Conservation (phyloP, 2,888 invertebrate species). For the Aspidiotus rigidus region DNA sequence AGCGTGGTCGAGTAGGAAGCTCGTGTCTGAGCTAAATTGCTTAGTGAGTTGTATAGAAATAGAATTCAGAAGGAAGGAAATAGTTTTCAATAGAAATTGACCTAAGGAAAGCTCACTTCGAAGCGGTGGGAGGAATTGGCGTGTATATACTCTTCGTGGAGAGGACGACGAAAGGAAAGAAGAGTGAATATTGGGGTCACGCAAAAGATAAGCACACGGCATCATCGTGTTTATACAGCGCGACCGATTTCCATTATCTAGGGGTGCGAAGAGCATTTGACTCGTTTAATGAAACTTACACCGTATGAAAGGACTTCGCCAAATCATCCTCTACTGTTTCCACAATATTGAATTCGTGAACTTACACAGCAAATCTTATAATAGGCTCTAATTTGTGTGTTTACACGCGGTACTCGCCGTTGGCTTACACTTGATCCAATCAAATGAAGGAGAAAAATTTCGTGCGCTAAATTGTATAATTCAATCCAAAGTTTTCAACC, state of each 20-base stretch:
- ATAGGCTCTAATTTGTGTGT: too few species aligned
- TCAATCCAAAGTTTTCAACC: too few species aligned
- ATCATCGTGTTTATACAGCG: conserved; percentile 2
- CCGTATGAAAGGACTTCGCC: too few species aligned
- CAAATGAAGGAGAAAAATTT: too few species aligned
- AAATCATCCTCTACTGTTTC: too few species aligned
- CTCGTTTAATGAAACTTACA: too few species aligned
- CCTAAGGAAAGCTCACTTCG: conserved; percentile 1
- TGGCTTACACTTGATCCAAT: too few species aligned
- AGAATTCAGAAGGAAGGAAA: conserved; percentile 29
- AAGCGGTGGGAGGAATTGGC: background rate
- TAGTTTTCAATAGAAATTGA: conserved; percentile 26
- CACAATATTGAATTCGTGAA: too few species aligned
- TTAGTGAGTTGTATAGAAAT: conserved; percentile 29
- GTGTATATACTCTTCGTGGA: background rate
- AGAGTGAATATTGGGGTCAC: background rate
- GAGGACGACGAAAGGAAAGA: background rate
- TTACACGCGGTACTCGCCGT: too few species aligned
- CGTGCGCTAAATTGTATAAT: too few species aligned
- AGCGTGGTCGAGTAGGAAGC: conserved; percentile 9
- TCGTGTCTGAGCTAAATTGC: conserved; percentile 26
- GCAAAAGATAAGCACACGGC: background rate
- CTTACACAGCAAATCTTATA: too few species aligned
- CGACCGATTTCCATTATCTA: background rate
- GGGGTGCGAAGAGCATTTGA: background rate